phyloP scores from a whole-genome alignment of 1,140 invertebrate species.

The Phenacoccus solenopsis region DNA sequence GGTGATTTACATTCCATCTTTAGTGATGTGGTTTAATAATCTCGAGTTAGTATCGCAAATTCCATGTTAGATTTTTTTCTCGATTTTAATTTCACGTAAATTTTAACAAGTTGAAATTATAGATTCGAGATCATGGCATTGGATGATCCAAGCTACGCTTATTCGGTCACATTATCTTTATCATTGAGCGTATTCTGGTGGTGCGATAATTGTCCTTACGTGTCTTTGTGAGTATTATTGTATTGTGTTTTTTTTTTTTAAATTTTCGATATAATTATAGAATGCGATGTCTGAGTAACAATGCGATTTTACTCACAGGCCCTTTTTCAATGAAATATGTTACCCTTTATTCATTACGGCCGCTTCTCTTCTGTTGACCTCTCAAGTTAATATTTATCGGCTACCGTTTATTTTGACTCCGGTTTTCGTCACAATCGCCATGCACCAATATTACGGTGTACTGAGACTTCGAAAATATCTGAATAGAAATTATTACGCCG shows the following conservation, averaged over 20 bases:
- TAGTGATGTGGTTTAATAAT: not conserved
- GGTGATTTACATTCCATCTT: not conserved
- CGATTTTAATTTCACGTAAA: not conserved
- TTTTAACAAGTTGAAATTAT: not conserved
- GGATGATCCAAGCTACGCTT: not conserved
- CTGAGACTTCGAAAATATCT: not conserved
- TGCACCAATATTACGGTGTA: not conserved
- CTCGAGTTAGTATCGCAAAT: not conserved
- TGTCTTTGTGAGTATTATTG: not conserved
- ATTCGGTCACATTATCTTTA: not conserved
- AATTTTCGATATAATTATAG: not conserved
- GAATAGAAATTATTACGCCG: not conserved
- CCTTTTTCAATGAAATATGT: not conserved
- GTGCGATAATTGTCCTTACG: not conserved
- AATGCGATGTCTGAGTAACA: not conserved
- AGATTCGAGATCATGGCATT: not conserved
- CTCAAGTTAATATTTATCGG: not conserved
- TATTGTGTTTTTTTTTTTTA: not conserved
- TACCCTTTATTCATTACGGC: not conserved
- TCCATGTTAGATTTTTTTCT: no score
- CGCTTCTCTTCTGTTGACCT: not conserved
- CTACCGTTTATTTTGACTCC: not conserved
- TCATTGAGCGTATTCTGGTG: not conserved
- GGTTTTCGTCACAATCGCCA: not conserved
- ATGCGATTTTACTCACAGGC: not conserved